Conservation (phyloP, 2,113 vertebrate genomes). For the Potamarius usumacintae region DNA sequence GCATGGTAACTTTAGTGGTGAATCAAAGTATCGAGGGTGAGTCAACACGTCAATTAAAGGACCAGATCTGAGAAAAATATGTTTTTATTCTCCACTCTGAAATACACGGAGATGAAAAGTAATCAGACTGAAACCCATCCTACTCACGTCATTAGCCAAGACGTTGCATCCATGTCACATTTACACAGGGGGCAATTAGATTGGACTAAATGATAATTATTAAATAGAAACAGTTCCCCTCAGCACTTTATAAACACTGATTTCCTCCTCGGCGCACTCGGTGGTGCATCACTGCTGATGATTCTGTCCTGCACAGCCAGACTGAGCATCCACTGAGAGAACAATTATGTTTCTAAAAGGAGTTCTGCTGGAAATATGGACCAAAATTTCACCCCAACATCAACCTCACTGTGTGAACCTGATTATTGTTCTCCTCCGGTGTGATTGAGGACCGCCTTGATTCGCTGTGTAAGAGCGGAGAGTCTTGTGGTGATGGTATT, state of each 20-base stretch:
- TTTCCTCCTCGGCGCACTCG: not conserved
- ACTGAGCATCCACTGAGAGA: not conserved
- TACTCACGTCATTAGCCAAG: not conserved
- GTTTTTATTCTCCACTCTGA: not conserved
- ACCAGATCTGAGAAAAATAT: not conserved
- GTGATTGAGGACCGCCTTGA: not conserved
- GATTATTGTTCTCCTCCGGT: not conserved
- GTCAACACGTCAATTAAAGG: not conserved
- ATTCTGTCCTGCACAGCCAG: not conserved
- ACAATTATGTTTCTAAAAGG: not conserved
- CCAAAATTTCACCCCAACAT: not conserved
- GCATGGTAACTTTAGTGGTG: not conserved
- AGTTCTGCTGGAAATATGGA: conserved; percentile 15
- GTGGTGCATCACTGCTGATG: not conserved
- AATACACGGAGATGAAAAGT: not conserved
- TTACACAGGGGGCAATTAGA: not conserved
- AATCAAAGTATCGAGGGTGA: not conserved
- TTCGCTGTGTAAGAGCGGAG: not conserved
- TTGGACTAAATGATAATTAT: not conserved
- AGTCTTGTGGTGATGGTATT: not conserved
- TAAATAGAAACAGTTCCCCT: not conserved
- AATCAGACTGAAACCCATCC: not conserved
- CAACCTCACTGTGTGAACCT: not conserved
- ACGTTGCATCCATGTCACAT: not conserved
- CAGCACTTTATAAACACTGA: not conserved